phyloP scores from a whole-genome alignment of 2,113 vertebrate genomes.

The Phalacrocorax pelagicus region DNA sequence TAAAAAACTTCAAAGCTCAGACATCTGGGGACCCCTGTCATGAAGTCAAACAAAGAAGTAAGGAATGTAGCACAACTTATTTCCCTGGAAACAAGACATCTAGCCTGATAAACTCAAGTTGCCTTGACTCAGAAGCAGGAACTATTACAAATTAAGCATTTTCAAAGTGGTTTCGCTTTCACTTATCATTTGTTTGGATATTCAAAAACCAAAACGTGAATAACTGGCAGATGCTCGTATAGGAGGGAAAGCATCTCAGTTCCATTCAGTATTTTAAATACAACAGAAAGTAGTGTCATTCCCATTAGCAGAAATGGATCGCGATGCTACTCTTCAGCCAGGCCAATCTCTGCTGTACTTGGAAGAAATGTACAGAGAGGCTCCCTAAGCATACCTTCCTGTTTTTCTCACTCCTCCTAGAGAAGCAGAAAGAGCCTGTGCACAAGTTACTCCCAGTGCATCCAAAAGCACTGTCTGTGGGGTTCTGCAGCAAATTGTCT shows the following conservation, averaged over 20 bases:
- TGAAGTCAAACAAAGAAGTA: not conserved
- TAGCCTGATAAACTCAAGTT: not conserved
- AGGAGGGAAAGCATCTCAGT: not conserved
- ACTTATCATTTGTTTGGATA: not conserved
- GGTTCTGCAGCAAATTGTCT: not conserved
- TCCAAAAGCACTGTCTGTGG: not conserved
- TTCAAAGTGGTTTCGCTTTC: not conserved
- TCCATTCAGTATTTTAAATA: not conserved
- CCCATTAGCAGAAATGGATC: not conserved
- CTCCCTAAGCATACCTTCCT: not conserved
- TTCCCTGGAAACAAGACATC: not conserved
- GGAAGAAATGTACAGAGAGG: not conserved
- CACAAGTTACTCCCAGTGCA: not conserved
- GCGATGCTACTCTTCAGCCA: not conserved
- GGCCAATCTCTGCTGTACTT: not conserved
- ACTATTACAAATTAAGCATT: not conserved
- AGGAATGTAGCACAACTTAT: not conserved
- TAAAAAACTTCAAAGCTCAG: not conserved
- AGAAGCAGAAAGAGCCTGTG: not conserved
- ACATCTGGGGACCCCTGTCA: not conserved
- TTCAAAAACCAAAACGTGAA: not conserved
- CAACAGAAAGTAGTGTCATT: not conserved
- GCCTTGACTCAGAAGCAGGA: slow-evolving; percentile 7
- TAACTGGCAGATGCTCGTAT: not conserved
- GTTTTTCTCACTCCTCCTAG: not conserved